These are phyloP conservation scores for Capreolus pygargus DNA, from an alignment of 2,113 vertebrate species.

Conservation along the genomic window DNA sequence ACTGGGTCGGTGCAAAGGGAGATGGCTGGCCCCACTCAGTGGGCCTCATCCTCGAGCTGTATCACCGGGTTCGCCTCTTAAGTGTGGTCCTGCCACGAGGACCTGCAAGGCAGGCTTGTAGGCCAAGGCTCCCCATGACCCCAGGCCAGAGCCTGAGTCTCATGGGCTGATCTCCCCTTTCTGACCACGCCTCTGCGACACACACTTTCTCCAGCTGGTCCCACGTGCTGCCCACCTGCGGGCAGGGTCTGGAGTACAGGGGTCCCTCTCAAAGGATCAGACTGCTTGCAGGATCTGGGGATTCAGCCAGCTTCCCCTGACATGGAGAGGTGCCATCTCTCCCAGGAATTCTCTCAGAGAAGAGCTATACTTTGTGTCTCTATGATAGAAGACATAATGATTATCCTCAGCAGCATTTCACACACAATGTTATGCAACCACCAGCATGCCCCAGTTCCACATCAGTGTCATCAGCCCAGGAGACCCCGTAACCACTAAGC, in stretches of 20 bases:
- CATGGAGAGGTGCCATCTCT: neutral
- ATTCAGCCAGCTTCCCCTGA: neutral
- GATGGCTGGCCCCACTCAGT: neutral
- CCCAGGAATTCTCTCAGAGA: neutral
- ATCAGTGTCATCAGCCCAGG: neutral
- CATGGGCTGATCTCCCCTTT: neutral
- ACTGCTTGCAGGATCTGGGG: neutral
- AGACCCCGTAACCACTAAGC: too few relatives aligned
- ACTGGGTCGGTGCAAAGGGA: neutral
- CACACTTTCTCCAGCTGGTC: neutral
- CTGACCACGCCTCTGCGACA: neutral
- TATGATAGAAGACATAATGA: neutral
- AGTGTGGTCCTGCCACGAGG: neutral
- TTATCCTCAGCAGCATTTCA: neutral
- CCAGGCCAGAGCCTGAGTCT: fast-evolving
- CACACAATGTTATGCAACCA: neutral
- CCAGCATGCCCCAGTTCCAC: neutral
- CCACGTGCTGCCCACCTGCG: neutral
- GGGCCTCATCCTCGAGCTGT: neutral
- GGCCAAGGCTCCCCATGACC: neutral
- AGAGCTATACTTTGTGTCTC: too few relatives aligned
- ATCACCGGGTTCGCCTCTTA: neutral
- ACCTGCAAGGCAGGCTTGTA: neutral
- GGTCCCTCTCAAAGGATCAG: neutral
- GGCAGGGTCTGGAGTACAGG: neutral